phyloP scores from a whole-genome alignment of 2,797 vertebrate species.

The Enteromius paludinosus region DNA sequence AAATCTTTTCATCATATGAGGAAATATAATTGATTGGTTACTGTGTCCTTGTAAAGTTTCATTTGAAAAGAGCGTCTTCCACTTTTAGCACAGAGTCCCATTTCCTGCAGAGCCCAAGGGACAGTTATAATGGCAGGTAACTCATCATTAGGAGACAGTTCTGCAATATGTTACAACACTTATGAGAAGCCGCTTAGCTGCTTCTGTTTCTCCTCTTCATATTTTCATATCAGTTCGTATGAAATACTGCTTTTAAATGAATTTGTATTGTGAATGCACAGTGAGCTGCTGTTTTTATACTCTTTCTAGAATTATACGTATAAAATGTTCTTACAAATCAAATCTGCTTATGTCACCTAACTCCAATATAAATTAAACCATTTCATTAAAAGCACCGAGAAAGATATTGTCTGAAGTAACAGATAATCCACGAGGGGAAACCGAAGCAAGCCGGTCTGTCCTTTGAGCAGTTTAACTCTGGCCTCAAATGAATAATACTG shows the following conservation, averaged over 20 bases:
- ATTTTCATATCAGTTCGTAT: neutral
- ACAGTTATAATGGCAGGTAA: slow-evolving; percentile 39
- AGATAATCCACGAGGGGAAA: slow-evolving; percentile 26
- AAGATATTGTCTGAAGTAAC: slow-evolving; percentile 44
- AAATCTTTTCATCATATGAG: slow-evolving; percentile 10
- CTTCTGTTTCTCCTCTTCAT: neutral
- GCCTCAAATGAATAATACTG: slow-evolving; percentile 19
- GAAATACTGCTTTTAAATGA: slow-evolving; percentile 5
- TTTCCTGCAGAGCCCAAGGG: slow-evolving; percentile 40
- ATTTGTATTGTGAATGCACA: neutral
- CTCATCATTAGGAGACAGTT: slow-evolving; percentile 34
- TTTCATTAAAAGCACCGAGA: slow-evolving; percentile 38
- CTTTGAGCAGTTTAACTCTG: slow-evolving; percentile 28
- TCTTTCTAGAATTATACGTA: neutral
- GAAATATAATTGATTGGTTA: slow-evolving; percentile 34
- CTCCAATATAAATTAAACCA: slow-evolving; percentile 30
- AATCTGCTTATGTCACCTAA: slow-evolving; percentile 6
- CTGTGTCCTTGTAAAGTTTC: slow-evolving; percentile 40
- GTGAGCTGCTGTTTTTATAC: neutral
- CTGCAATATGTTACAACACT: slow-evolving; percentile 26
- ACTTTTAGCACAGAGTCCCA: slow-evolving; percentile 34
- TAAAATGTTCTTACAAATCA: neutral
- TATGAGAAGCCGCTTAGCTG: neutral
- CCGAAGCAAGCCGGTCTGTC: slow-evolving; percentile 31
- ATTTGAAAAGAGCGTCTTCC: slow-evolving; percentile 26